Conservation (phyloP, 2,888 invertebrate species). For the Drosophila mimica region DNA sequence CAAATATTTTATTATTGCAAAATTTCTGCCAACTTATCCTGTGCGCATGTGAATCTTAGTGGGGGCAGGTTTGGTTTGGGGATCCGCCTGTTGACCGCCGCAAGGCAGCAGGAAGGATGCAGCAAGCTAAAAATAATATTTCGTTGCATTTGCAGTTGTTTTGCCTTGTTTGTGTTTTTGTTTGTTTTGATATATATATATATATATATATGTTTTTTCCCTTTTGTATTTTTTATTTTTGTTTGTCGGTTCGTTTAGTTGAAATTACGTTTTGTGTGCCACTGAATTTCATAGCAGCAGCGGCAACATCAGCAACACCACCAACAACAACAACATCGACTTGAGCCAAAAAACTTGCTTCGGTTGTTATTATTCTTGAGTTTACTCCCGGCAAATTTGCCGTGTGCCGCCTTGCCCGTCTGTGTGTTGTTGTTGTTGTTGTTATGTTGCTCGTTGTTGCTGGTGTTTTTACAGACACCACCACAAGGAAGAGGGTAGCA, state of each 20-base stretch:
- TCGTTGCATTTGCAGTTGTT: constrained; percentile 70
- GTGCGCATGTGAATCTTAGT: constrained; percentile 68
- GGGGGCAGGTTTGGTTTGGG: constrained; percentile 4
- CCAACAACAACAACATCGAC: constrained; percentile 44
- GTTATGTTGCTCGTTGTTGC: constrained; percentile 26
- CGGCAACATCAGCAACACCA: constrained; percentile 10
- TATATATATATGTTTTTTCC: constrained; percentile 4
- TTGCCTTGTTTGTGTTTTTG: constrained; percentile 59
- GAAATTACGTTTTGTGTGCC: constrained; percentile 82
- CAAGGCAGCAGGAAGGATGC: constrained; percentile 75
- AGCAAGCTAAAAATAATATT: constrained; percentile 81
- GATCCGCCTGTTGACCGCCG: constrained; percentile 40
- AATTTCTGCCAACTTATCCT: constrained; percentile 81
- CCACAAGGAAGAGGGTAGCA: constrained; percentile 18
- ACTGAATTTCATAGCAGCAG: constrained; percentile 77
- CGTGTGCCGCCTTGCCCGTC: constrained; percentile 64
- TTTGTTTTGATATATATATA: constrained; percentile 44
- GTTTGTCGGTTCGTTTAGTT: constrained; percentile 81
- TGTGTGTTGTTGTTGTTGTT: constrained; percentile 15
- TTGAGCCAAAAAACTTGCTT: constrained; percentile 80
- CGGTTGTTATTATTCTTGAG: constrained; percentile 79
- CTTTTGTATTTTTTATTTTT: constrained; percentile 44
- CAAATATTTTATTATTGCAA: constrained; percentile 83
- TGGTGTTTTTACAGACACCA: constrained; percentile 54
- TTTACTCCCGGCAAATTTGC: constrained; percentile 79